These are phyloP conservation scores for Drosophila rubida DNA, from an alignment of 2,888 invertebrate species.

Conservation along the genomic window DNA sequence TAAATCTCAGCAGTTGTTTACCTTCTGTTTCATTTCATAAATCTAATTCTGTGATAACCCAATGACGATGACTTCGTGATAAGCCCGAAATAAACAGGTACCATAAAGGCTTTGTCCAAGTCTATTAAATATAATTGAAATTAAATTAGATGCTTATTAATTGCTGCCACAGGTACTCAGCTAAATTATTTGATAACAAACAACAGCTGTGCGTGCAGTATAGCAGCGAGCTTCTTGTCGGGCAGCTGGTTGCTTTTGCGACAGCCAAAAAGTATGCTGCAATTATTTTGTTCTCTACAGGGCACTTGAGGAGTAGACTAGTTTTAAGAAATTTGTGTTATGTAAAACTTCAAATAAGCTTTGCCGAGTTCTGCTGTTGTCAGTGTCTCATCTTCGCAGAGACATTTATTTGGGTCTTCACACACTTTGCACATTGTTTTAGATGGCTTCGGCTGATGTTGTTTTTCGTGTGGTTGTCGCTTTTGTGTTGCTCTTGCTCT, in stretches of 20 bases:
- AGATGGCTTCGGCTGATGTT: conserved; percentile 11
- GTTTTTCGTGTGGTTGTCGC: conserved; percentile 22
- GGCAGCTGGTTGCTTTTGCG: too few relatives aligned
- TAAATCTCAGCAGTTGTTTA: conserved; percentile 22
- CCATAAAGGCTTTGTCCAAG: not conserved
- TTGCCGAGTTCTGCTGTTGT: conserved; percentile 18
- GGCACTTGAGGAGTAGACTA: not conserved
- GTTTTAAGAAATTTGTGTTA: conserved; percentile 5
- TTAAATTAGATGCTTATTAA: conserved; percentile 9
- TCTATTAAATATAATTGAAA: conserved; percentile 6
- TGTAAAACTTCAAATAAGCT: conserved; percentile 12
- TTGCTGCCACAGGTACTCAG: not conserved
- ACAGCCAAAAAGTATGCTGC: conserved; percentile 18
- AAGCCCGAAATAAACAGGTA: conserved; percentile 4
- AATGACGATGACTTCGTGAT: not conserved
- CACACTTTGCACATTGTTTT: conserved; percentile 55
- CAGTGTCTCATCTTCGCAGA: conserved; percentile 33
- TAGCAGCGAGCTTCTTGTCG: conserved; percentile 22
- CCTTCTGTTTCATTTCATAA: conserved; percentile 14
- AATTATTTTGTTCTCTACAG: not conserved
- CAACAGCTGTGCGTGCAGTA: not conserved
- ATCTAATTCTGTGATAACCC: conserved; percentile 22
- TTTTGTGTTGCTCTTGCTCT: conserved; percentile 5
- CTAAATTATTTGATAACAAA: conserved; percentile 1
- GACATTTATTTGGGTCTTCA: conserved; percentile 65